Evolutionary conservation across 2,888 invertebrate genomes (phyloP).

Genomic region (Epistrophe grossulariae): DNA sequence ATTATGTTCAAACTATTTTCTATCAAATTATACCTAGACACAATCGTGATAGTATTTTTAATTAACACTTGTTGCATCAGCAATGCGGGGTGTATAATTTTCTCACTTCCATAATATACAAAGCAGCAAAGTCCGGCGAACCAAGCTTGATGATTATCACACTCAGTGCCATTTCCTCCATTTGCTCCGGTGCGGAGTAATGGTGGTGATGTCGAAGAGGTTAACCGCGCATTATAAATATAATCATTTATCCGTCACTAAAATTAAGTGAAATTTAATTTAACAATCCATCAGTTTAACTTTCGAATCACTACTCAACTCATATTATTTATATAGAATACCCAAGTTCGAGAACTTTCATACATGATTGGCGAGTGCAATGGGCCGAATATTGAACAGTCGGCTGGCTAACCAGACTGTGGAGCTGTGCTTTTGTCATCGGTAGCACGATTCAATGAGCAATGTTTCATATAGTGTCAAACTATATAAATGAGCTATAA

Average conservation of each 20-base stretch:
- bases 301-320: conserved; percentile 6
- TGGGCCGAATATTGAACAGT: background rate
- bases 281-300: conserved; percentile 52
- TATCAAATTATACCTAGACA: conserved; percentile 7
- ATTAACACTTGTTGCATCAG: conserved; percentile 46
- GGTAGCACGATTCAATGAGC: conserved; percentile 42
- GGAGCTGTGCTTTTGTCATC: conserved; percentile 28
- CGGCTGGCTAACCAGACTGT: conserved; percentile 8
- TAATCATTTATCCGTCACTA: conserved; percentile 53
- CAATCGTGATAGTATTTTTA: conserved; percentile 38
- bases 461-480: conserved; percentile 27
- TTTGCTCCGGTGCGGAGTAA: background rate
- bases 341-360: background rate
- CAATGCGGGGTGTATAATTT: conserved; percentile 15
- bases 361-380: background rate
- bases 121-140: background rate
- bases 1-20: conserved; percentile 18
- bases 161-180: conserved; percentile 12
- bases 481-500: conserved; percentile 41
- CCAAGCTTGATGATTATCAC: background rate
- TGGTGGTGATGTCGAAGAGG: background rate
- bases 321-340: background rate
- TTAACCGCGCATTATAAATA: conserved; percentile 26
- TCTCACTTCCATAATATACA: conserved; percentile 24
- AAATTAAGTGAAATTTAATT: conserved; percentile 60